A percentile compares a stretch with the other conserved stretches of the same genome.
phyloP scores from a whole-genome alignment of 2,888 invertebrate species.

The Toxonevra muliebris region DNA sequence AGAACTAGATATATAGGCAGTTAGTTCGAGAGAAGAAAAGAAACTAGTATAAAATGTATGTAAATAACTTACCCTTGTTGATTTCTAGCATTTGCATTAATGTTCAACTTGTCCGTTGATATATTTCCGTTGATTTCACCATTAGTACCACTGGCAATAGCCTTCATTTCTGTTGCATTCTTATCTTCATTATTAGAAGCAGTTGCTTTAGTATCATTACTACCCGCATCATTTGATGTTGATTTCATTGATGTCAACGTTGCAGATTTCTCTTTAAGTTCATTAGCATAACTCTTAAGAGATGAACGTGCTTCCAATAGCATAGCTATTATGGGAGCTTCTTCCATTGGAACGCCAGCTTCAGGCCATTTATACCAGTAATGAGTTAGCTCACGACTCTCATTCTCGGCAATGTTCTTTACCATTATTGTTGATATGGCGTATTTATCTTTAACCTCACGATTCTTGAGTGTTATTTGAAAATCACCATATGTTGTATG shows the following conservation, averaged over 20 bases:
- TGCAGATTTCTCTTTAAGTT: constrained; percentile 51
- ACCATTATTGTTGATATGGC: constrained; percentile 86
- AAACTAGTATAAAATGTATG: neutral
- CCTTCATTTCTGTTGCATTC: constrained; percentile 29
- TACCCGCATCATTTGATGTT: constrained; percentile 33
- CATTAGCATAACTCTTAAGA: constrained; percentile 59
- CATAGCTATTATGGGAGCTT: constrained; percentile 85
- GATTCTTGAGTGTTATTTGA: constrained; percentile 85
- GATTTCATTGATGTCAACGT: constrained; percentile 43
- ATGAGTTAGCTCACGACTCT: constrained; percentile 88
- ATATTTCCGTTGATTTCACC: constrained; percentile 57
- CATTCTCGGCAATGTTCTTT: constrained; percentile 82
- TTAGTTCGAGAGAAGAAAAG: constrained; percentile 13
- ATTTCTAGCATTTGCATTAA: constrained; percentile 39
- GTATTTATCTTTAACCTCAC: constrained; percentile 91
- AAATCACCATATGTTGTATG: constrained; percentile 87
- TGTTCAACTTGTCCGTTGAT: constrained; percentile 47
- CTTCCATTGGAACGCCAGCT: constrained; percentile 84
- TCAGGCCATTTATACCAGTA: constrained; percentile 95
- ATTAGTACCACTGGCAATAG: constrained; percentile 36
- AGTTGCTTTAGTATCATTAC: constrained; percentile 23
- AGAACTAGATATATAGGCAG: neutral
- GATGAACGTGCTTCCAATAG: constrained; percentile 80
- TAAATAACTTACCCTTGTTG: constrained; percentile 57
- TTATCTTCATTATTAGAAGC: constrained; percentile 25